phyloP scores from a whole-genome alignment of 2,888 invertebrate genomes.

The Drosophila kanekoi region DNA sequence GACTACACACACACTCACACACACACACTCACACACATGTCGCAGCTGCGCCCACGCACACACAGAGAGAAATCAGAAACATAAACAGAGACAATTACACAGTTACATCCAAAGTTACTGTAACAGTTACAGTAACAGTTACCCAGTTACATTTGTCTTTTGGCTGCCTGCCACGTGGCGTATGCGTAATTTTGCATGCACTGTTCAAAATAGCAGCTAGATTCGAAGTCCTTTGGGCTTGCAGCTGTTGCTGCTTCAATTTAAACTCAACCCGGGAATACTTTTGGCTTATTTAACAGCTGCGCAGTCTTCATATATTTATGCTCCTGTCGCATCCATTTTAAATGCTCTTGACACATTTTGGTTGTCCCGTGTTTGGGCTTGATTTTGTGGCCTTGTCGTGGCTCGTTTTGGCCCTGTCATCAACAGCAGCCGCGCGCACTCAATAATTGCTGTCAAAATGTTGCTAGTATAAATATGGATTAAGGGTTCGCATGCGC shows the following conservation, averaged over 20 bases:
- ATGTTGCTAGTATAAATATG: constrained; percentile 49
- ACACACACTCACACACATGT: constrained; percentile 19
- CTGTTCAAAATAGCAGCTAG: background rate
- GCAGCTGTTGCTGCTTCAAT: background rate
- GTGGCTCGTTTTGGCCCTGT: constrained; percentile 8
- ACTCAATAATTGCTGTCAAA: constrained; percentile 47
- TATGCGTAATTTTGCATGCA: constrained; percentile 48
- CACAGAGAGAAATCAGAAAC: constrained; percentile 10
- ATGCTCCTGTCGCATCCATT: no score
- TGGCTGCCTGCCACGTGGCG: constrained; percentile 45
- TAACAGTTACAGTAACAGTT: constrained; percentile 17
- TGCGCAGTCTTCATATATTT: no score
- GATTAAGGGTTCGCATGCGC: constrained; percentile 21
- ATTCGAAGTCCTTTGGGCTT: background rate
- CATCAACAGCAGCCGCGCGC: constrained; percentile 41
- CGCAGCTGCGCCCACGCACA: constrained; percentile 36
- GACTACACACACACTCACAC: constrained; percentile 35
- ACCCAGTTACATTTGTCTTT: constrained; percentile 60
- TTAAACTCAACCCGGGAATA: no score
- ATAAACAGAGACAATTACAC: constrained; percentile 38
- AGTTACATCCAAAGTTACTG: constrained; percentile 34
- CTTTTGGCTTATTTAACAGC: no score
- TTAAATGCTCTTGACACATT: no score
- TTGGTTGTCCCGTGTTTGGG: no score
- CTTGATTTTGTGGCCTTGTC: no score